Evolutionary conservation across 2,113 vertebrate genomes (phyloP).

Genomic region (Ovis canadensis): DNA sequence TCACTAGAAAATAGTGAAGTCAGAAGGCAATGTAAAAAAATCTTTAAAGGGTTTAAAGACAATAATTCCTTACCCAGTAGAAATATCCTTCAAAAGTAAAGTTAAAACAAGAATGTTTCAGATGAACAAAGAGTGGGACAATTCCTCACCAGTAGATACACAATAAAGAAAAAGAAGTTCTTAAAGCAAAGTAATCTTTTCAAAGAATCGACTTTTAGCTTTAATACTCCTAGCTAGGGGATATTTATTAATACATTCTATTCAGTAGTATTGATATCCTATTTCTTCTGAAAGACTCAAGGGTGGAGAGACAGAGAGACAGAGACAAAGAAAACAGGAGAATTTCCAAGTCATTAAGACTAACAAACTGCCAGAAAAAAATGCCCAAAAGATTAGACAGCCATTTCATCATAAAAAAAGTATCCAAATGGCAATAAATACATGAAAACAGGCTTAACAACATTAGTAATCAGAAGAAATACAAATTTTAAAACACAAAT

Average conservation of each 20-base stretch:
- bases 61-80: not conserved
- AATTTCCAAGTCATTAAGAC: not conserved
- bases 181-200: not conserved
- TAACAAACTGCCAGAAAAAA: not conserved
- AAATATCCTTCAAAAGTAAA: not conserved
- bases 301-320: not conserved
- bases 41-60: not conserved
- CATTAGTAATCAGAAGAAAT: not conserved
- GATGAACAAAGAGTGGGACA: not conserved
- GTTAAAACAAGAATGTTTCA: not conserved
- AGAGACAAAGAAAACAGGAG: not conserved
- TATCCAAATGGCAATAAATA: not conserved
- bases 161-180: not conserved
- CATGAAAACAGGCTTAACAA: not conserved
- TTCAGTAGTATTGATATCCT: not conserved
- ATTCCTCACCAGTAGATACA: not conserved
- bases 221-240: not conserved
- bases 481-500: not conserved
- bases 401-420: not conserved
- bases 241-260: not conserved
- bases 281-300: not conserved
- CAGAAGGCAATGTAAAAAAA: not conserved
- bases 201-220: not conserved
- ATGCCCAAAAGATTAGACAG: not conserved
- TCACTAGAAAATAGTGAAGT: not conserved